phyloP scores from a whole-genome alignment of 2,888 invertebrate genomes.

The Drosophila longiperda region DNA sequence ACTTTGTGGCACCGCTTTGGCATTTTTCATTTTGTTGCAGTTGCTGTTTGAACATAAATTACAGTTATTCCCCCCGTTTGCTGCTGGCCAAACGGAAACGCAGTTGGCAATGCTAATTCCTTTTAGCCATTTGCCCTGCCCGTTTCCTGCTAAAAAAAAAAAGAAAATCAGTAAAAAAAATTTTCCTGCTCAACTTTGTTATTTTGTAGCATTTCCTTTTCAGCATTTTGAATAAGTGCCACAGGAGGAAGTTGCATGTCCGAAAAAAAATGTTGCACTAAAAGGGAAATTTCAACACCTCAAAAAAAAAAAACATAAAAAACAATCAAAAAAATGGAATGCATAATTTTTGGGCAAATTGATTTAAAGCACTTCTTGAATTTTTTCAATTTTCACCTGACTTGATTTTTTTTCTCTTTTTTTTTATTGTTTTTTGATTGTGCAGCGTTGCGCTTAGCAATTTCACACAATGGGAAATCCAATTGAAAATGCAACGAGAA shows the following conservation, averaged over 20 bases:
- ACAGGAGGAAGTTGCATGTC: slow-evolving; percentile 58
- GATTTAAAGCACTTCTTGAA: slow-evolving; percentile 30
- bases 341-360: slow-evolving; percentile 47
- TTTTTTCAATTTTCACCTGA: slow-evolving; percentile 63
- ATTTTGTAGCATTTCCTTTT: neutral
- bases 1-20: slow-evolving; percentile 12
- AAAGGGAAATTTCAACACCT: slow-evolving; percentile 60
- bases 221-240: slow-evolving; percentile 64
- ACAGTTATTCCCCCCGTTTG: slow-evolving; percentile 1
- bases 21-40: slow-evolving; percentile 4
- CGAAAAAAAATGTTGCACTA: slow-evolving; percentile 17
- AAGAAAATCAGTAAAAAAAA: slow-evolving; percentile 1
- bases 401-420: slow-evolving; percentile 11
- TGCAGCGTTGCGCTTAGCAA: slow-evolving; percentile 43
- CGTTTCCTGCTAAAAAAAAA: slow-evolving; percentile 51
- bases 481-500: slow-evolving; percentile 27
- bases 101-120: slow-evolving; percentile 74
- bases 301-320: slow-evolving; percentile 14
- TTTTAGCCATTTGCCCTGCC: slow-evolving; percentile 47
- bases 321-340: slow-evolving; percentile 1
- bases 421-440: slow-evolving; percentile 46
- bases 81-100: slow-evolving; percentile 59
- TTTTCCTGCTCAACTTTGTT: slow-evolving; percentile 16
- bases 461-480: slow-evolving; percentile 51
- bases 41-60: slow-evolving; percentile 14